These are phyloP conservation scores for Drepana falcataria DNA, from an alignment of 2,888 invertebrate species.

Conservation along the genomic window DNA sequence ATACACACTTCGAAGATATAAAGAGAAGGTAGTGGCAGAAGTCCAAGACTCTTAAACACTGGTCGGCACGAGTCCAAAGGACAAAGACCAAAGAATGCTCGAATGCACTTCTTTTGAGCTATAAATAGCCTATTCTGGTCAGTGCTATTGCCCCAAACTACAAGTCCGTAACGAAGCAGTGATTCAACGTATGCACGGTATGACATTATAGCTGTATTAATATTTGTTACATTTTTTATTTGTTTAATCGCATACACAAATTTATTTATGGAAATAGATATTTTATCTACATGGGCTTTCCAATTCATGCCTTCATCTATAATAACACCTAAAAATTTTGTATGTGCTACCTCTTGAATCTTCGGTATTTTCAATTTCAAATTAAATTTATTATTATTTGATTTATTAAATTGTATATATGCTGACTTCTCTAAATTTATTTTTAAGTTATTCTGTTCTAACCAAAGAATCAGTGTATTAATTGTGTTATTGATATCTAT, in stretches of 20 bases:
- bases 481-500: no score
- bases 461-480: no score
- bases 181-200: constrained; percentile 2
- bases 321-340: no score
- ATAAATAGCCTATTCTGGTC: not conserved
- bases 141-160: constrained; percentile 4
- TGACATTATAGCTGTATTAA: not conserved
- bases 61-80: no score
- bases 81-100: no score
- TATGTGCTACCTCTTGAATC: no score
- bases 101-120: no score
- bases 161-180: not conserved
- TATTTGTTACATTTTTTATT: constrained; percentile 3
- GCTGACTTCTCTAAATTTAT: constrained; percentile 1
- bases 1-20: not conserved
- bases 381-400: no score
- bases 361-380: no score
- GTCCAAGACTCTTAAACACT: no score
- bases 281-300: no score
- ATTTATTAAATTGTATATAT: not conserved
- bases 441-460: not conserved
- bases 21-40: not conserved
- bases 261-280: not conserved
- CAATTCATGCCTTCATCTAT: no score
- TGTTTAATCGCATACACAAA: constrained; percentile 3